These are phyloP conservation scores for Mimas tiliae DNA, from an alignment of 2,888 invertebrate species.

Conservation along the genomic window DNA sequence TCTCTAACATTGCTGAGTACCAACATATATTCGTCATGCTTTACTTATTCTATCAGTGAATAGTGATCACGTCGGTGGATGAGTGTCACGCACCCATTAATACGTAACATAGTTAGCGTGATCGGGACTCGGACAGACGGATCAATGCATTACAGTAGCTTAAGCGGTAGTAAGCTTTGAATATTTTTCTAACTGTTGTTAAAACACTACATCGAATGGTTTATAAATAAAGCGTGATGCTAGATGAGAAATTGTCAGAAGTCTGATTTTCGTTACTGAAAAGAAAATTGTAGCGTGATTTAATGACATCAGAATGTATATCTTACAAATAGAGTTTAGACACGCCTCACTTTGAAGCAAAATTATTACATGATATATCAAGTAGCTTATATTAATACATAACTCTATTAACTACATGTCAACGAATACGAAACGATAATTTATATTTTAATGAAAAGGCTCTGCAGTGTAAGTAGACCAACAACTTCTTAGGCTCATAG, in stretches of 20 bases:
- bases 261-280: not conserved
- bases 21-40: too few relatives aligned
- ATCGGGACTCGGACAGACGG: conserved; percentile 37
- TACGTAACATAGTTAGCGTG: conserved; percentile 57
- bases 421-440: not conserved
- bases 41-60: not conserved
- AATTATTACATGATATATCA: not conserved
- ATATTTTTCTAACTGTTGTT: conserved; percentile 19
- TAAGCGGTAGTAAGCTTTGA: conserved; percentile 15
- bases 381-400: not conserved
- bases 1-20: too few relatives aligned
- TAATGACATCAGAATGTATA: too few relatives aligned
- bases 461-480: too few relatives aligned
- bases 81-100: conserved; percentile 54
- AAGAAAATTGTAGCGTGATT: not conserved
- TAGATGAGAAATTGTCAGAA: not conserved
- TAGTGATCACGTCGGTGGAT: conserved; percentile 16
- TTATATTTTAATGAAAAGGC: not conserved
- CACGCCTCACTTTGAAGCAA: not conserved
- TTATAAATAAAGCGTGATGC: not conserved
- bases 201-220: not conserved
- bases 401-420: not conserved
- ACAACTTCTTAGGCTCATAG: too few relatives aligned
- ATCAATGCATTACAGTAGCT: conserved; percentile 34
- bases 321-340: too few relatives aligned